Percentiles rank a stretch among this genome's conserved stretches.
Evolutionary conservation across 1,140 invertebrate genomes (phyloP).

Genomic region (Myzus persicae): DNA sequence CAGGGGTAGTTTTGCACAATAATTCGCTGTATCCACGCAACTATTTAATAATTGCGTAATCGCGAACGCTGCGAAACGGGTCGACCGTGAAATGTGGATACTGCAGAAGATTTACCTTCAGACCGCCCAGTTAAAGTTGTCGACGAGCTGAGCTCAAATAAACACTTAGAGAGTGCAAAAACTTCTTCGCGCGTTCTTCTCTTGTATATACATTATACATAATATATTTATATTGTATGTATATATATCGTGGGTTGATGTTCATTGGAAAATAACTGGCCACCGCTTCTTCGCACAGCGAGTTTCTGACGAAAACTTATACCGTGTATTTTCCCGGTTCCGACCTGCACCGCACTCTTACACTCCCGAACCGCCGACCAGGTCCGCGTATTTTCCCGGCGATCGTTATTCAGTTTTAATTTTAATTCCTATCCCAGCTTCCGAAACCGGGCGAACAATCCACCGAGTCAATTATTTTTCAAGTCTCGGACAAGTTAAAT

Average conservation of each 20-base stretch:
- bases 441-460: neutral
- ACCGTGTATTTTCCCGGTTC: neutral
- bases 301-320: neutral
- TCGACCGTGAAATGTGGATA: slow-evolving; percentile 40
- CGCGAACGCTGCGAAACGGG: neutral
- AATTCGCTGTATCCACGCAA: neutral
- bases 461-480: neutral
- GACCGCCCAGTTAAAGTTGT: neutral
- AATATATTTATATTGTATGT: neutral
- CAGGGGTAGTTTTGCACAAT: neutral
- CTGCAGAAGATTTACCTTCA: slow-evolving; percentile 15
- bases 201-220: neutral
- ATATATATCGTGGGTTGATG: neutral
- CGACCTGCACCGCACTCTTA: neutral
- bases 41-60: slow-evolving; percentile 34
- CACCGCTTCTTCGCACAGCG: neutral
- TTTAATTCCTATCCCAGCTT: neutral
- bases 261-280: neutral
- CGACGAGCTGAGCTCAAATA: neutral
- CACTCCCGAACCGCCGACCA: neutral
- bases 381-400: neutral
- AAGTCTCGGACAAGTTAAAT: neutral
- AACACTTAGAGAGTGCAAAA: neutral
- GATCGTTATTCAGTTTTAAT: neutral
- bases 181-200: slow-evolving; percentile 7